A percentile compares a stretch with the other conserved stretches of the same genome.
These are phyloP conservation scores for Cheirogaleus major DNA, from an alignment of 2,797 vertebrate species.

Conservation along the genomic window DNA sequence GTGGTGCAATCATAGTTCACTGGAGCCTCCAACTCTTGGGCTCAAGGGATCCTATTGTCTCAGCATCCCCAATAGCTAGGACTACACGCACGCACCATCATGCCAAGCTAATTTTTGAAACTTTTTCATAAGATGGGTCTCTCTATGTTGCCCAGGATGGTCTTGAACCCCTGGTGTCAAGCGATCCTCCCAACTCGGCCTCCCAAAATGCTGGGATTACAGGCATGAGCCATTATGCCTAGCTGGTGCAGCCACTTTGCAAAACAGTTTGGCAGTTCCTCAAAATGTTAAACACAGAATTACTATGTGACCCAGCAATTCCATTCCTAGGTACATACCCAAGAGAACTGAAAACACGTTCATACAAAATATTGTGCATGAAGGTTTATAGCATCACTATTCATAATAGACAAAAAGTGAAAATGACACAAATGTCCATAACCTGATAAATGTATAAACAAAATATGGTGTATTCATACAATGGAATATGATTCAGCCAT, in stretches of 20 bases:
- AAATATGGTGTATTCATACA: background rate
- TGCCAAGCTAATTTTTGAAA: background rate
- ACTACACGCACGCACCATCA: background rate
- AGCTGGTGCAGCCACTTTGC: background rate
- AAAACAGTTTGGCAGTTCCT: background rate
- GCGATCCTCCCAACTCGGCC: background rate
- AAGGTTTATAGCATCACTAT: background rate
- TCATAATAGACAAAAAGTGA: background rate
- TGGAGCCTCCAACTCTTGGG: background rate
- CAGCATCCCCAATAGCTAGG: background rate
- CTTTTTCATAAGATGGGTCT: background rate
- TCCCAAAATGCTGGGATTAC: background rate
- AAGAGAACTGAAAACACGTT: background rate
- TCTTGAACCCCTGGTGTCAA: background rate
- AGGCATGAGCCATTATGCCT: background rate
- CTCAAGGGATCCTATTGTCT: background rate
- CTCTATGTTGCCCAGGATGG: background rate
- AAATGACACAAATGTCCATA: background rate
- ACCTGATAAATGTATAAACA: background rate
- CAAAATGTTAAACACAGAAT: background rate
- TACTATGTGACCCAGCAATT: background rate
- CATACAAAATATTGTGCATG: background rate
- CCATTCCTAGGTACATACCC: background rate
- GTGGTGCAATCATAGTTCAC: background rate
- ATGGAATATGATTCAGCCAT: background rate